Evolutionary conservation across 2,113 vertebrate genomes (phyloP).

Genomic region (Elgaria multicarinata): DNA sequence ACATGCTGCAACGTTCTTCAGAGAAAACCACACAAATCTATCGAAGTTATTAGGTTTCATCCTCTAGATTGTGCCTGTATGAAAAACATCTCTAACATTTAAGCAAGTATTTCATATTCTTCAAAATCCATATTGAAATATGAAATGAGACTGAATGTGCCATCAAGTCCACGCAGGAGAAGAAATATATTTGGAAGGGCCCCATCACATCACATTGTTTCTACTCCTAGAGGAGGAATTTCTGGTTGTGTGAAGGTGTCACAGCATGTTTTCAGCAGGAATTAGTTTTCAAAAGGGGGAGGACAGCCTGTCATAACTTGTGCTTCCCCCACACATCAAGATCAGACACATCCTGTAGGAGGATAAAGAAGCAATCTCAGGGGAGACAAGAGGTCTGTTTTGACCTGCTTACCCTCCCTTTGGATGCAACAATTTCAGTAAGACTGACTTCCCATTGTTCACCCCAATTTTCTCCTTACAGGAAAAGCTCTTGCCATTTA

Average conservation of each 20-base stretch:
- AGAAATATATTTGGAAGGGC: slow-evolving; percentile 15
- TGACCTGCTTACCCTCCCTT: not conserved
- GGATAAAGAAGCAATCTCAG: slow-evolving; percentile 8
- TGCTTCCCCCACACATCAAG: not conserved
- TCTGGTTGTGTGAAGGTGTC: slow-evolving; percentile 12
- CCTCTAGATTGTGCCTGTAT: not conserved
- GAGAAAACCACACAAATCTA: too few relatives aligned
- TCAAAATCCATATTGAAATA: not conserved
- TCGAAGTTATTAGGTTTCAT: too few relatives aligned
- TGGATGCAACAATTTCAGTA: accelerated
- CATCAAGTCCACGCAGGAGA: not conserved
- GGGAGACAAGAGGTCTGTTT: not conserved
- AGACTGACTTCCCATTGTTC: not conserved
- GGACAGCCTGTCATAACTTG: slow-evolving; percentile 4
- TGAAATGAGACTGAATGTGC: not conserved
- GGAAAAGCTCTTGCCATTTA: not conserved
- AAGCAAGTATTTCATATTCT: not conserved
- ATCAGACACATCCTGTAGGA: not conserved
- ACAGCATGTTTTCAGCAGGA: not conserved
- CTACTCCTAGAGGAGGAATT: slow-evolving; percentile 9
- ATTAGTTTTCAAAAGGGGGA: not conserved
- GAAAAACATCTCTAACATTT: not conserved
- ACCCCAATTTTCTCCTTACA: not conserved
- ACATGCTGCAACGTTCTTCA: too few relatives aligned
- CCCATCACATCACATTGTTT: not conserved